These are phyloP conservation scores for Oegoconia quadripuncta DNA, from an alignment of 2,888 invertebrate species.

Conservation along the genomic window DNA sequence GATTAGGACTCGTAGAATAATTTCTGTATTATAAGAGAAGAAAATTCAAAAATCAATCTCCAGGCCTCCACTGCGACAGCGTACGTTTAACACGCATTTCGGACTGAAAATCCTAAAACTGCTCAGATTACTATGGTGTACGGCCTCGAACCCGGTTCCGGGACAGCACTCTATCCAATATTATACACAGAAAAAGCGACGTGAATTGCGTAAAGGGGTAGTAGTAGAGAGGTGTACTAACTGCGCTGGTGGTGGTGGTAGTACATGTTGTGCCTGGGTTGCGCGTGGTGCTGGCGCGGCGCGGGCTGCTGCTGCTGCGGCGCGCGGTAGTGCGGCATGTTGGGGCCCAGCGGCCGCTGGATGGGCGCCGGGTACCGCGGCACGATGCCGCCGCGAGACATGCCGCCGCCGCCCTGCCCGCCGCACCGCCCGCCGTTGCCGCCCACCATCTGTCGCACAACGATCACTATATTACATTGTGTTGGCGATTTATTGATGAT, in stretches of 20 bases:
- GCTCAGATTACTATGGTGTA: too few species aligned
- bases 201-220: not conserved
- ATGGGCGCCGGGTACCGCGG: slow-evolving; percentile 78
- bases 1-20: too few species aligned
- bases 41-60: too few species aligned
- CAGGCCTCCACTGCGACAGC: too few species aligned
- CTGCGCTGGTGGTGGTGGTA: slow-evolving; percentile 73
- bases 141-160: too few species aligned
- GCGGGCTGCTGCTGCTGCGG: slow-evolving; percentile 27
- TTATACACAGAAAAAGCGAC: too few species aligned
- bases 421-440: slow-evolving; percentile 56
- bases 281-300: slow-evolving; percentile 39
- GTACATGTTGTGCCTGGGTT: slow-evolving; percentile 42
- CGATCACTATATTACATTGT: too few species aligned
- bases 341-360: slow-evolving; percentile 73
- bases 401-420: slow-evolving; percentile 34
- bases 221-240: slow-evolving; percentile 37
- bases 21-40: too few species aligned
- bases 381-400: slow-evolving; percentile 49
- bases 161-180: too few species aligned
- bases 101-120: too few species aligned
- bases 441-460: slow-evolving; percentile 53
- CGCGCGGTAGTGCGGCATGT: slow-evolving; percentile 57
- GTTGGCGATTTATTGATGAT: too few species aligned
- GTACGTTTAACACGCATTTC: too few species aligned